Base-by-base conservation (phyloP, 1,140 invertebrate species). In the Lepidurus couesii region DNA sequence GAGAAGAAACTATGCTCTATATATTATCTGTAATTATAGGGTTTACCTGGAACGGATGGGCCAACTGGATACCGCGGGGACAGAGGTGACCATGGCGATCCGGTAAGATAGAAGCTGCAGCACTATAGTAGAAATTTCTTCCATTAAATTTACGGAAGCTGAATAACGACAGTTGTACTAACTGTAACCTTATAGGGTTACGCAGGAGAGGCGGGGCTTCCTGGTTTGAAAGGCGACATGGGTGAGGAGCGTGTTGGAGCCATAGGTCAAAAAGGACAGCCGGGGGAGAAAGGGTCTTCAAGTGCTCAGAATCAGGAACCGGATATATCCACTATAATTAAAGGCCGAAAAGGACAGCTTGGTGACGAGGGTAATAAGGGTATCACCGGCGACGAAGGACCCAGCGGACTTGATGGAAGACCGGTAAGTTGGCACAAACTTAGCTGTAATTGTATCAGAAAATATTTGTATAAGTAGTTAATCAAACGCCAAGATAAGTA, bases 371-470 rank as follows among this genome's bases (percentile, higher is more conserved):
- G 84, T 13, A 42, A 73, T 45, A 81, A 80, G 44, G 83, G 83
- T 11, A 78, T 81, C 24, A 86, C 84, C 79, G 91, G 91, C 44
- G 83, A 87, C 73, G 85, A 85, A 43, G 91, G 91, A 34, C 85
- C 87, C 13, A 87, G 86, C 81, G 93, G 93, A 77, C 86, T 86
- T 79, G 45, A 81, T 6, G 92, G 90, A 75, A 21, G 47, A 6
- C 73, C 74, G n/a, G 80, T 78, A 76, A 53, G 65, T 76, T 3
- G 73, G 34, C 4, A 3, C 2, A 34, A 34, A 0, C 3, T 34
- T 34, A 34, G 34, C 34, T 34, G 24, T 24, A 24, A 24, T 24
- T 24, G 24, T 24, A 24, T 24, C 0, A 24, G 24, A 24, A 24
- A 24, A 24, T 1, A 24, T 24, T 24, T 24, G 24, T 24, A 0